phyloP scores from a whole-genome alignment of 2,888 invertebrate species.

The Hypomecis punctinalis region DNA sequence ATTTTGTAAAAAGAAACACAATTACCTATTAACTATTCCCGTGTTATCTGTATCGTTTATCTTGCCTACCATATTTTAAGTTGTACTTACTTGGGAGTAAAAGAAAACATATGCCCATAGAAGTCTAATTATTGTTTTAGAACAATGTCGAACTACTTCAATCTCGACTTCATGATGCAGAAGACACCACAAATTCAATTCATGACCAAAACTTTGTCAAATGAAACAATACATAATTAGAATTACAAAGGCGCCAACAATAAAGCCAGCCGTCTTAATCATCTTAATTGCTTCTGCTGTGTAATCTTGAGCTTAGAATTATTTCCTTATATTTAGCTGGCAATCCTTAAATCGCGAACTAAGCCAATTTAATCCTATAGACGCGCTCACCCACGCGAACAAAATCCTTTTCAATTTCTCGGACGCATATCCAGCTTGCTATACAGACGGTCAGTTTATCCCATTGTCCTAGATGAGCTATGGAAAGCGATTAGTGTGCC shows the following conservation, averaged over 20 bases:
- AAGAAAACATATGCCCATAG: no score
- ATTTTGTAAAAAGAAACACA: no score
- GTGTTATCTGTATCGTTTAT: no score
- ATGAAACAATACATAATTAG: conserved; percentile 27
- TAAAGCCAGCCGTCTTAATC: conserved; percentile 26
- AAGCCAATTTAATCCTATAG: conserved; percentile 72
- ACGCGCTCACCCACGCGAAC: conserved; percentile 60
- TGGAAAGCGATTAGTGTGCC: neutral
- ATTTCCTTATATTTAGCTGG: conserved; percentile 44
- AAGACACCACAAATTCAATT: conserved; percentile 7
- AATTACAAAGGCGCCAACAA: conserved; percentile 26
- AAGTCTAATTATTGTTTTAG: no score
- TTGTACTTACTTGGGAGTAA: no score
- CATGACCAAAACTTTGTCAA: conserved; percentile 2
- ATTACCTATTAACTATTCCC: no score
- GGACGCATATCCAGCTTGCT: conserved; percentile 58
- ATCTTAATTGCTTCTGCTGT: conserved; percentile 36
- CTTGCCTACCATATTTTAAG: no score
- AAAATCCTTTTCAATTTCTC: conserved; percentile 75
- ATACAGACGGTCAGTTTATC: conserved; percentile 22
- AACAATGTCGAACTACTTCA: no score
- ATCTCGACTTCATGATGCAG: no score
- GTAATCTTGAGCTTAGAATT: conserved; percentile 33
- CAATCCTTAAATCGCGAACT: conserved; percentile 58
- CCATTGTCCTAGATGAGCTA: neutral